A percentile compares a stretch with the other conserved stretches of the same genome.
Conservation (phyloP, 2,797 vertebrate genomes). For the Erethizon dorsatum region DNA sequence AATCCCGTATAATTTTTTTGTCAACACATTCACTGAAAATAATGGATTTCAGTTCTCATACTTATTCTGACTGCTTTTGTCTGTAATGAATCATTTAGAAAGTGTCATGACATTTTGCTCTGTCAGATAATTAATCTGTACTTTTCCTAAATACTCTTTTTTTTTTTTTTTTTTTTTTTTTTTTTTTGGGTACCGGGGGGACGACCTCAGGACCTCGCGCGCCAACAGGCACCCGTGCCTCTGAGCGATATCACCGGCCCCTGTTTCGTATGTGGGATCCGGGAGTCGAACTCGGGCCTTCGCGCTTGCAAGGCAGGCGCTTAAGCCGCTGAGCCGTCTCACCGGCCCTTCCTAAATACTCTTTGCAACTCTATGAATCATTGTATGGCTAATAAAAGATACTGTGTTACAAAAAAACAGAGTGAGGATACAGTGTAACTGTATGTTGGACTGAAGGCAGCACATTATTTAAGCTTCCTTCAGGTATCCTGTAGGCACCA, state of each 20-base stretch:
- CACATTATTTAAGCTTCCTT: neutral
- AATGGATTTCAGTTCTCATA: conserved; percentile 73
- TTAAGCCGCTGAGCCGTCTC: too few species aligned
- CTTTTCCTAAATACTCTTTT: conserved; percentile 69
- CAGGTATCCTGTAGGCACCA: neutral
- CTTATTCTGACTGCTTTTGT: conserved; percentile 81
- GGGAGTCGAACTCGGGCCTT: too few species aligned
- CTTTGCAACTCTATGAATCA: conserved; percentile 68
- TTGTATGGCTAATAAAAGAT: conserved; percentile 65
- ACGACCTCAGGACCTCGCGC: too few species aligned
- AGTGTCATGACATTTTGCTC: conserved; percentile 70
- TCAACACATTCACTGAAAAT: conserved; percentile 72
- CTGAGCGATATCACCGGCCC: too few species aligned
- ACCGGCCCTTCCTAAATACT: conserved; percentile 72
- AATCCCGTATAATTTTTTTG: conserved; percentile 85
- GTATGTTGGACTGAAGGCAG: neutral
- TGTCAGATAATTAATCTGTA: conserved; percentile 77
- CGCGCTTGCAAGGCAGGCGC: too few species aligned
- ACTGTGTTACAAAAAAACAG: conserved; percentile 31
- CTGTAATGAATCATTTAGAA: conserved; percentile 74
- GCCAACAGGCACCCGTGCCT: too few species aligned
- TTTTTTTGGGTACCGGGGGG: too few species aligned
- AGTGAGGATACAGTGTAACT: neutral
- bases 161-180: too few species aligned
- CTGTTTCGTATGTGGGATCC: too few species aligned